phyloP scores from a whole-genome alignment of 2,797 vertebrate genomes.

The Sebastes miniatus region DNA sequence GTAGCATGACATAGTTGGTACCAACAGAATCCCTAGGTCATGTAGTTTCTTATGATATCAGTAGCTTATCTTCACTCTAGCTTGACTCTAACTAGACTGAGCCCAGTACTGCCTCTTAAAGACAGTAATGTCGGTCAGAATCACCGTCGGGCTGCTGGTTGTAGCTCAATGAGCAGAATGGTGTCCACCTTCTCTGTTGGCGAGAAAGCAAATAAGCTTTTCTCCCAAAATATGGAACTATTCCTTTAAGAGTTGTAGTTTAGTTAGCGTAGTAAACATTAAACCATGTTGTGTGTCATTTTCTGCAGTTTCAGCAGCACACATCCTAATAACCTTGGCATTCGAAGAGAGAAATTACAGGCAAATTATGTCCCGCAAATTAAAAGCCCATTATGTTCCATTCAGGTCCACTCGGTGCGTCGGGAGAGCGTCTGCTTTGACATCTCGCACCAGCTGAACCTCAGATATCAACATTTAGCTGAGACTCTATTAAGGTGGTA shows the following conservation, averaged over 20 bases:
- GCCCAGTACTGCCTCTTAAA: too few species aligned
- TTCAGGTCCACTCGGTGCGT: neutral
- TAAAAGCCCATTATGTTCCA: conserved; percentile 20
- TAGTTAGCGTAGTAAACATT: neutral
- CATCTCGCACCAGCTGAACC: conserved; percentile 12
- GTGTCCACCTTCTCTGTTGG: neutral
- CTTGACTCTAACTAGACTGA: too few species aligned
- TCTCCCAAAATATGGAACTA: neutral
- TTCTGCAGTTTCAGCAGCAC: neutral
- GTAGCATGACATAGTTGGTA: too few species aligned
- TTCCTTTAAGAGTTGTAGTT: neutral
- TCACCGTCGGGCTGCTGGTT: neutral
- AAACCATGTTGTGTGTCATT: neutral
- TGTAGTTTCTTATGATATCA: too few species aligned
- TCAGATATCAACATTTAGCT: conserved; percentile 21
- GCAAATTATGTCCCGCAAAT: conserved; percentile 6
- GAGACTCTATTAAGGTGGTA: conserved; percentile 22
- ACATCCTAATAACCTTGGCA: neutral
- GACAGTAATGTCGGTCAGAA: too few species aligned
- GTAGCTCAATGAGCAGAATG: neutral
- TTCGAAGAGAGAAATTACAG: neutral
- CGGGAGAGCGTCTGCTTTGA: conserved; percentile 10
- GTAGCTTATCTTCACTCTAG: too few species aligned
- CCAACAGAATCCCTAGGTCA: too few species aligned
- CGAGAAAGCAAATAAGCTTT: neutral